These are phyloP conservation scores for Chrysocyon brachyurus DNA, from an alignment of 2,797 vertebrate genomes.

Conservation along the genomic window DNA sequence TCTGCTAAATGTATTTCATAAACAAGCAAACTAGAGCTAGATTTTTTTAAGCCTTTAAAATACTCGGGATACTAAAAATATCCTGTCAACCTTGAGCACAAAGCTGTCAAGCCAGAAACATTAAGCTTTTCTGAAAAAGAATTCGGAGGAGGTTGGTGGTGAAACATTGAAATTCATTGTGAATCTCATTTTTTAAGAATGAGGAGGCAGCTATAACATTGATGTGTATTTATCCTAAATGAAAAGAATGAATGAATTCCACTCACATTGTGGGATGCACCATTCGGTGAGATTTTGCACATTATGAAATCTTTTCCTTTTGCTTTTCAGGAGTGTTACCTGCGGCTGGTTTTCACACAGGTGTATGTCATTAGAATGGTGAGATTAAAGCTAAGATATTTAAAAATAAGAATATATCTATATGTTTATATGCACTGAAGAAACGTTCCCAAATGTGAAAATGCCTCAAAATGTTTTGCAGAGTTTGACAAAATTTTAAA, in stretches of 20 bases:
- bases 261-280: background rate
- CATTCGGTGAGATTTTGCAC: slow-evolving; percentile 61
- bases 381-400: slow-evolving; percentile 44
- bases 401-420: slow-evolving; percentile 28
- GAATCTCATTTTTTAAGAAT: slow-evolving; percentile 81
- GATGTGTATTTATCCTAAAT: slow-evolving; percentile 82
- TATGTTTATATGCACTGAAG: slow-evolving; percentile 52
- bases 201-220: slow-evolving; percentile 76
- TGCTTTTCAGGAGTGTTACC: background rate
- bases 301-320: slow-evolving; percentile 59
- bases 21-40: slow-evolving; percentile 75
- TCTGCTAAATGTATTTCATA: slow-evolving; percentile 80
- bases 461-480: slow-evolving; percentile 68
- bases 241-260: slow-evolving; percentile 79
- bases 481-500: slow-evolving; percentile 79
- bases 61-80: slow-evolving; percentile 85
- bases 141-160: slow-evolving; percentile 81
- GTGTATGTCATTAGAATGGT: slow-evolving; percentile 49
- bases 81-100: slow-evolving; percentile 83
- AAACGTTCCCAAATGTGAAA: slow-evolving; percentile 74
- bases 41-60: slow-evolving; percentile 77
- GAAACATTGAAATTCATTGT: slow-evolving; percentile 78
- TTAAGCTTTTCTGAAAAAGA: slow-evolving; percentile 78
- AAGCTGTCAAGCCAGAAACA: slow-evolving; percentile 83
- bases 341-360: slow-evolving; percentile 54